Evolutionary conservation across 1,140 invertebrate genomes (phyloP).

Genomic region (Drosophila repletoides): DNA sequence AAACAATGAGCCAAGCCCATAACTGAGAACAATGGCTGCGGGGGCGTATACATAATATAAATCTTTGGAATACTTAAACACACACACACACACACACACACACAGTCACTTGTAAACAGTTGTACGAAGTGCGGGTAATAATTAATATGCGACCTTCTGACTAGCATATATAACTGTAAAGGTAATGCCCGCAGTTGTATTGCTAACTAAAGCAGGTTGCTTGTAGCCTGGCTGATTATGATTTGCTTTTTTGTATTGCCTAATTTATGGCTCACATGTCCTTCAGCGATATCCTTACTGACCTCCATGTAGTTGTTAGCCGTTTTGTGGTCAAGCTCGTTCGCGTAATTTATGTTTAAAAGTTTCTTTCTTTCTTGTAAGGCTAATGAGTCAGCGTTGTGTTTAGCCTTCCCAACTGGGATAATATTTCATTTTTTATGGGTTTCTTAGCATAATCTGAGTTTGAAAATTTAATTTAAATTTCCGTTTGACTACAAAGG

Average conservation of each 20-base stretch:
- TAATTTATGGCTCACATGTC: slow-evolving; percentile 50
- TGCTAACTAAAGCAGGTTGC: not conserved
- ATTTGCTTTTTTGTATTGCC: slow-evolving; percentile 21
- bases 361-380: slow-evolving; percentile 1
- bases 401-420: not conserved
- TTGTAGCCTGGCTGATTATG: slow-evolving; percentile 45
- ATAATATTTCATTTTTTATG: not conserved
- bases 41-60: slow-evolving; percentile 19
- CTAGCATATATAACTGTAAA: slow-evolving; percentile 2
- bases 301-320: not conserved
- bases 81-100: not conserved
- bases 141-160: slow-evolving; percentile 30
- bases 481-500: no score
- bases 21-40: slow-evolving; percentile 3
- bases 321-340: slow-evolving; percentile 3
- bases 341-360: slow-evolving; percentile 18
- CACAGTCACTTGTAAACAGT: not conserved
- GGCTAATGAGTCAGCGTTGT: slow-evolving; percentile 18
- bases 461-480: no score
- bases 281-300: slow-evolving; percentile 20
- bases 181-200: slow-evolving; percentile 14
- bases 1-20: slow-evolving; percentile 44
- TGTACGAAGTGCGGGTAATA: slow-evolving; percentile 4
- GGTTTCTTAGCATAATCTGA: not conserved
- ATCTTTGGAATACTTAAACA: not conserved